Evolutionary conservation across 2,888 invertebrate genomes (phyloP).

Genomic region (Ochropleura leucogaster): DNA sequence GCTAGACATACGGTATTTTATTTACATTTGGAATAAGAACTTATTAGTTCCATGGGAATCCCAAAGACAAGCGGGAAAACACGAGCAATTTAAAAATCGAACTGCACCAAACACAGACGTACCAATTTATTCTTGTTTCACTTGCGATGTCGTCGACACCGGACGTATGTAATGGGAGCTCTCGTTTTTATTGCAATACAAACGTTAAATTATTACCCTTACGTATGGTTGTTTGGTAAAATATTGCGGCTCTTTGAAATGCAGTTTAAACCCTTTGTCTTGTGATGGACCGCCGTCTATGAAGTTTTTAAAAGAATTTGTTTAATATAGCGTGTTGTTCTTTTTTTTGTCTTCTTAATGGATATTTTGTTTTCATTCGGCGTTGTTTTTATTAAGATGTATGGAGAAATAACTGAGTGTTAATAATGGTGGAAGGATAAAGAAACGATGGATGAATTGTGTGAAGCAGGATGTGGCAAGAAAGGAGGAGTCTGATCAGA

Average conservation of each 20-base stretch:
- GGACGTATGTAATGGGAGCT: constrained; percentile 42
- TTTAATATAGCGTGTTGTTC: constrained; percentile 19
- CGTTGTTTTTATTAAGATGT: constrained; percentile 6
- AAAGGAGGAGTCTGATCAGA: no score
- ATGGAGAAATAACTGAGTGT: background rate
- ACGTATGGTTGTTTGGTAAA: constrained; percentile 32
- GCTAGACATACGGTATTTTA: background rate
- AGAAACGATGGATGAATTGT: no score
- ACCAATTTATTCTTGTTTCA: constrained; percentile 36
- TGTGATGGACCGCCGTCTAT: constrained; percentile 48
- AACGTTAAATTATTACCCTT: constrained; percentile 50
- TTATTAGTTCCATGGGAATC: background rate
- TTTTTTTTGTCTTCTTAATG: background rate
- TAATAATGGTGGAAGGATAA: no score
- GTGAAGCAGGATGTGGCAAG: no score
- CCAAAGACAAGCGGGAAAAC: constrained; percentile 1
- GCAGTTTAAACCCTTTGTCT: constrained; percentile 45
- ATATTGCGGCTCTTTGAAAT: constrained; percentile 35
- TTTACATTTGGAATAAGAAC: background rate
- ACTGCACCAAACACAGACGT: constrained; percentile 1
- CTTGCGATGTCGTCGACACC: constrained; percentile 54
- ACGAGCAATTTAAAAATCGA: constrained; percentile 34
- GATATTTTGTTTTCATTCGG: constrained; percentile 1
- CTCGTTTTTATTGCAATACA: constrained; percentile 41
- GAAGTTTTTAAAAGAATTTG: constrained; percentile 41